These are phyloP conservation scores for Poecilia latipinna DNA, from an alignment of 2,113 vertebrate genomes.

Conservation along the genomic window DNA sequence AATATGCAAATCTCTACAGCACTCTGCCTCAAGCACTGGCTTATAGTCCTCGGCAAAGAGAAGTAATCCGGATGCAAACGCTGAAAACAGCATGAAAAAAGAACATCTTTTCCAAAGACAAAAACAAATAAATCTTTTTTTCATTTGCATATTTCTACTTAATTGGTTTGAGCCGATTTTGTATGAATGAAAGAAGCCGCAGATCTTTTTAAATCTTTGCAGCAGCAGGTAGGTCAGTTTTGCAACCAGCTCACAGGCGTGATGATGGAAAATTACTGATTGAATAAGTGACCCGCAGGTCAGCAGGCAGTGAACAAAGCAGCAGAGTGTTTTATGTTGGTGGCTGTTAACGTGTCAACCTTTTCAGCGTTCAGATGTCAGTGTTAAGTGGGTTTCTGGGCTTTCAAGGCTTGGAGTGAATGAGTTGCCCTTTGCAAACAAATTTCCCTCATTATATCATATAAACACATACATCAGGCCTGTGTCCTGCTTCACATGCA, in stretches of 20 bases:
- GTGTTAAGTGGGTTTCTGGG: not conserved
- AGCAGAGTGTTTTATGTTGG: constrained; percentile 9
- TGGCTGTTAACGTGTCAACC: constrained; percentile 6
- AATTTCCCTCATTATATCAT: not conserved
- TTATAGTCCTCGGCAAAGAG: constrained; percentile 15
- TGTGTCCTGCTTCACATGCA: not conserved
- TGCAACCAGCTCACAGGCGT: constrained; percentile 10
- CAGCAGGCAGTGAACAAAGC: constrained; percentile 36
- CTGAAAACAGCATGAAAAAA: not conserved
- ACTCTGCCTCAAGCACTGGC: constrained; percentile 30
- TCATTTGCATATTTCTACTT: not conserved
- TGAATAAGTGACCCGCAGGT: constrained; percentile 36
- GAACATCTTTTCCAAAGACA: not conserved
- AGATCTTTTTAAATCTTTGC: not conserved
- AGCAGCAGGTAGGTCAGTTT: constrained; percentile 20
- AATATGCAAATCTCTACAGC: constrained; percentile 54
- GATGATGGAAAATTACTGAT: constrained; percentile 37
- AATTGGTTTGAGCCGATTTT: not conserved
- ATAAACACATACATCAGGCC: not conserved
- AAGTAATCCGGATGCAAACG: not conserved
- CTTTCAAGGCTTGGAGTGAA: not conserved
- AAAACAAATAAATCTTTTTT: not conserved
- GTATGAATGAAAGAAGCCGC: not conserved
- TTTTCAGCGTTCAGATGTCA: not conserved
- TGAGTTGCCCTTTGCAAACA: not conserved